Base-by-base conservation (phyloP, 2,113 vertebrate genomes). In the Hucho hucho region DNA sequence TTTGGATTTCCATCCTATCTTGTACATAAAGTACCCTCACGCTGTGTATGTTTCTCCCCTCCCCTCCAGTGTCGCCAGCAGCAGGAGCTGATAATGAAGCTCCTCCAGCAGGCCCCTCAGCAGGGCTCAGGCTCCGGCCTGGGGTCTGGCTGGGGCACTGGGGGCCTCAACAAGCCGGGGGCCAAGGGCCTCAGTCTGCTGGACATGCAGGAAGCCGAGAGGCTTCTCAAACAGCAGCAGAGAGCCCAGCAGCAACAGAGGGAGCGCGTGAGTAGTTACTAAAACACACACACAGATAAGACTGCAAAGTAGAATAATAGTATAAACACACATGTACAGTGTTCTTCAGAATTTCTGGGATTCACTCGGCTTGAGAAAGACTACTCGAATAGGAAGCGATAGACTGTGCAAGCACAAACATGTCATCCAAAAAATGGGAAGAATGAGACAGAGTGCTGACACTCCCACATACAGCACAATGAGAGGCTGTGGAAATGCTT, bases 131-230 rank as follows among this genome's bases (percentile, higher is more conserved):
- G 81, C 77, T 82, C 81, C 43, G 84, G 92, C 4, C 83, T 89
- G 53, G 77, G 81, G 32, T 94, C 84, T 11, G 78, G 95, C 79
- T 93, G 97, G 69, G 94, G 95, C 84, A 93, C 85, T 6, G 88
- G 84, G 82, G 93, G 93, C 85, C 86, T 96, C n/a, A 53, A 91
- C 70, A 96, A 96, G 82, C 77, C 94, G 18, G 49, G 49, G 72
- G 89, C 90, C 11, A 97, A 97, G 91, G 91, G 93, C 70, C 82
- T 90, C 0, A 90, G 89, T 1, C 88, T 96, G 79, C 89, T 96
- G 73, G 96, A 96, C 66, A 89, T 96, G 82, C 95, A 95, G 82
- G 93, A 95, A 16, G 84, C 93, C 0, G 94, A 95, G 80, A 92
- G 95, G 76, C 92, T 94, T 75, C 84, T 93, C 24, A 90, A 91